phyloP scores from a whole-genome alignment of 2,888 invertebrate genomes.

The Zygogramma bicolorata region DNA sequence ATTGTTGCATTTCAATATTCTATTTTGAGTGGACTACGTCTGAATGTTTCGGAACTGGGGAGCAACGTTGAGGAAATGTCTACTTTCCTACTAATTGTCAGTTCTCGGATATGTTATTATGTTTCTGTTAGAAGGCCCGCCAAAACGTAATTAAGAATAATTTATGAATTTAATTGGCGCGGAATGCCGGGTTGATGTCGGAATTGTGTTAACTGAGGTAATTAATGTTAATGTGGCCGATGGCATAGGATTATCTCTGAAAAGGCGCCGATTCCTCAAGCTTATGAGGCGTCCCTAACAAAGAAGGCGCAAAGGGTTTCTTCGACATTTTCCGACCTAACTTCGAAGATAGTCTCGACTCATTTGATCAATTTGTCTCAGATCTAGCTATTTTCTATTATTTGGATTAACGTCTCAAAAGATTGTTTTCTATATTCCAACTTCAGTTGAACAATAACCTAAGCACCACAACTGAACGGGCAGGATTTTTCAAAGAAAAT shows the following conservation, averaged over 20 bases:
- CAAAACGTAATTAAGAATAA: slow-evolving; percentile 37
- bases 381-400: too few species aligned
- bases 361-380: too few species aligned
- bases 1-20: too few species aligned
- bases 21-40: background rate
- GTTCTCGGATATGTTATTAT: slow-evolving; percentile 45
- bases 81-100: slow-evolving; percentile 48
- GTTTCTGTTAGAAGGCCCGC: slow-evolving; percentile 1
- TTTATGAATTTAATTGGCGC: slow-evolving; percentile 35
- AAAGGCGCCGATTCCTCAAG: background rate
- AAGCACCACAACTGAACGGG: too few species aligned
- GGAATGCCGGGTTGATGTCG: slow-evolving; percentile 18
- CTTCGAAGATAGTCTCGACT: too few species aligned
- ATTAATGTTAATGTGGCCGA: background rate
- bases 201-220: slow-evolving; percentile 24
- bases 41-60: background rate
- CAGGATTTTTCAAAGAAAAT: too few species aligned
- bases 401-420: too few species aligned
- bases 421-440: too few species aligned
- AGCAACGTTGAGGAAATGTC: slow-evolving; percentile 39
- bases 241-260: background rate
- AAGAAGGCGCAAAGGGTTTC: background rate
- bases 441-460: too few species aligned
- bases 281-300: background rate
- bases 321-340: background rate